Evolutionary conservation across 2,113 vertebrate species (phyloP), one percentile per base, ranked within the genome.

Genomic region (Conger conger): DNA sequence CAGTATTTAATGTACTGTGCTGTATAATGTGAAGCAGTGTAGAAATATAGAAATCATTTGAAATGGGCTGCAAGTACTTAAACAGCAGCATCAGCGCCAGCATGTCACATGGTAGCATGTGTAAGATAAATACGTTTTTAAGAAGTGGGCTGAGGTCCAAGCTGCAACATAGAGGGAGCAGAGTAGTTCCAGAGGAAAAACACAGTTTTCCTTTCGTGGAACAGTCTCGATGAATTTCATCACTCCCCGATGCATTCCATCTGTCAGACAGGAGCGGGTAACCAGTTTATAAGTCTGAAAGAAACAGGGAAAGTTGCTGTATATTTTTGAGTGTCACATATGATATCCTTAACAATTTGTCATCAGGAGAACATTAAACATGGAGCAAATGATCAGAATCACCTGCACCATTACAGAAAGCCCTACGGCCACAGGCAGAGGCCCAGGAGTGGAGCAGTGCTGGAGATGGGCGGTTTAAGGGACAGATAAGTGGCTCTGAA

Each of bases 321-420:
- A 89, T 92, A 91, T 92, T 90, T 90, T 88, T 90, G 90, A 86
- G 82, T 93, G 91, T 93, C 92, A 93, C 90, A 91, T 90, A 87
- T 91, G 91, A 91, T 93, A 94, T 93, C 93, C 91, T 87, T 90
- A 95, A 92, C 90, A 93, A 95, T 95, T 95, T 95, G 93, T 95
- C 94, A 95, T 93, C 92, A 92, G 90, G 92, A 93, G 92, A 93
- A 91, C 91, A 94, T 95, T 95, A 95, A 95, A 94, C 88, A 90
- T 92, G 88, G 91, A 93, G 93, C 91, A 91, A 91, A 94, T 95
- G 94, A 94, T 94, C 91, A 89, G 91, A 94, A 88, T 92, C 92
- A 91, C 93, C 94, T 94, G 89, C 93, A 95, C 88, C 89, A 91
- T 92, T n/a, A 13, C 79, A 50, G 3, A 78, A 20, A 78, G 76